Conservation (phyloP, 2,888 invertebrate genomes). For the Sericinus montela region DNA sequence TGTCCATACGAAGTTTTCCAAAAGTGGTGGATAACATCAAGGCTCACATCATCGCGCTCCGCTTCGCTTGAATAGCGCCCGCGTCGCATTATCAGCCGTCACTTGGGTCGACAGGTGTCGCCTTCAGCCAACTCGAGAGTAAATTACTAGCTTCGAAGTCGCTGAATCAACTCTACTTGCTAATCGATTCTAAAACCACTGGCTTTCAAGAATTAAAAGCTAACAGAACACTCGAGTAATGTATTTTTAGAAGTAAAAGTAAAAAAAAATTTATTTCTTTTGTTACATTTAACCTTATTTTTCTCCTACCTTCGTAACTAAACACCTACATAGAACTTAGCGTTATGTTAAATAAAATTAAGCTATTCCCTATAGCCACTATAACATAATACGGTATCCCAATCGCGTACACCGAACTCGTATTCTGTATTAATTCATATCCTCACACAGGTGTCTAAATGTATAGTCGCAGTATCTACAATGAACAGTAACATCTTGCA, state of each 20-base stretch:
- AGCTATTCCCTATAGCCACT: conserved; percentile 1
- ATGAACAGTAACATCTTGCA: conserved; percentile 68
- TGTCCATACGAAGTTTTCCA: conserved; percentile 19
- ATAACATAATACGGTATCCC: conserved; percentile 23
- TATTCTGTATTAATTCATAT: conserved; percentile 26
- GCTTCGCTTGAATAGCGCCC: conserved; percentile 67
- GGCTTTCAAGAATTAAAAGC: conserved; percentile 44
- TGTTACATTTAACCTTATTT: no score
- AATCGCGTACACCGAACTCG: conserved; percentile 10
- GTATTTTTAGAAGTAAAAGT: no score
- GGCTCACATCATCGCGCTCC: conserved; percentile 51
- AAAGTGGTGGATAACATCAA: conserved; percentile 34
- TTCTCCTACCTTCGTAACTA: no score
- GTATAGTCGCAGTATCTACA: conserved; percentile 34
- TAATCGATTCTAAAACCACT: conserved; percentile 71
- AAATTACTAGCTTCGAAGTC: conserved; percentile 75
- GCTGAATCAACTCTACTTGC: conserved; percentile 71
- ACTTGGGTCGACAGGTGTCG: conserved; percentile 76
- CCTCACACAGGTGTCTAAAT: conserved; percentile 41
- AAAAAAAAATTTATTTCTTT: no score
- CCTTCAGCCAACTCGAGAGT: conserved; percentile 77
- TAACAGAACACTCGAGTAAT: conserved; percentile 39
- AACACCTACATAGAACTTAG: not conserved
- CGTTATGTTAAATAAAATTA: conserved; percentile 1
- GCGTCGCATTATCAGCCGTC: conserved; percentile 76